Evolutionary conservation across 2,888 invertebrate species (phyloP), one percentile per base, ranked within the genome.

Genomic region (Entomobrya multifasciata): DNA sequence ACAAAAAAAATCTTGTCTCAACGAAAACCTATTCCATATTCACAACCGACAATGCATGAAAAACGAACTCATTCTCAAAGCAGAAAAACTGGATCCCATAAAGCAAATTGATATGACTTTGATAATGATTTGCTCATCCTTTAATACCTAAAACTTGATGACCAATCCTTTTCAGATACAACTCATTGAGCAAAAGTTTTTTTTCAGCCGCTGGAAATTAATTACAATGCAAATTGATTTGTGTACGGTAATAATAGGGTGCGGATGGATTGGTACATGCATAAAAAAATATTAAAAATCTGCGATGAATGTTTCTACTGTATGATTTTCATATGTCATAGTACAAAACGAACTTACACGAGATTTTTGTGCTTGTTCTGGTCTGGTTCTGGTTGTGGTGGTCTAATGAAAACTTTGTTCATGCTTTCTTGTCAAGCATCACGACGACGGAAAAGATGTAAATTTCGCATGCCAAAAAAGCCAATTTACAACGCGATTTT

Each of bases 171-270:
- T 62, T 10, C 20, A 44, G 17, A 27, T n/a, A 72, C 49, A 72
- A 13, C 27, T 30, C 72, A 72, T 72, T 72, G 72, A 72, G 44
- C 78, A 62, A 49, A 8, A 20, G 15, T 17, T 17, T 52, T 30
- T 27, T 49, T n/a, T n/a, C n/a, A n/a, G 49, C 57, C 60, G 25
- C 65, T 76, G 60, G 83, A 83, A 52, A 83, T 62, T 76, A 83
- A 83, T 83, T 83, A 76, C 52, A 65, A 83, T 83, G 83, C 76
- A 83, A 84, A 84, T 84, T 84, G 84, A 84, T 84, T 84, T 84
- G 77, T 84, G 78, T 44, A 41, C 22, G 30, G 47, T 84, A 84
- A 84, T 84, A 55, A 84, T 70, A 84, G 84, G 84, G 84, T 77
- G 70, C 70, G 70, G 67, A 77, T 60, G 41, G 15, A 72, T 55